Evolutionary conservation across 2,888 invertebrate species (phyloP).

Genomic region (Reticulitermes lucifugus): DNA sequence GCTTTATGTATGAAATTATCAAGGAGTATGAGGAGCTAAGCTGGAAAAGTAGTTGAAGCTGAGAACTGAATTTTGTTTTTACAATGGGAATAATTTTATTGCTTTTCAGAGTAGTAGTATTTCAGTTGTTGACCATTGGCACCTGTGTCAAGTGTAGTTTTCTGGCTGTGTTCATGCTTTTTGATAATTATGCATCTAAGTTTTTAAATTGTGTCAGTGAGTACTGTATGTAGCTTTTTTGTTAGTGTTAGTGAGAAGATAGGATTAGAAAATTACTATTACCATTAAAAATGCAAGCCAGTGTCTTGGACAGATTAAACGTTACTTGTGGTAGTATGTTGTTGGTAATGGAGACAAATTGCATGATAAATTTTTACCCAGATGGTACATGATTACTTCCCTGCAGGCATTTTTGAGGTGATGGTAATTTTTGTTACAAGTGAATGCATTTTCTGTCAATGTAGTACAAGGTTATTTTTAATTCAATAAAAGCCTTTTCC

Average conservation of each 20-base stretch:
- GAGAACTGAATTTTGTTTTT: not conserved
- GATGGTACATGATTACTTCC: not conserved
- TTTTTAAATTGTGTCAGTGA: conserved; percentile 45
- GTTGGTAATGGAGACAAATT: not conserved
- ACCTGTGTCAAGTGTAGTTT: conserved; percentile 1
- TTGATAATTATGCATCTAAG: conserved; percentile 42
- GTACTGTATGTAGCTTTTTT: conserved; percentile 46
- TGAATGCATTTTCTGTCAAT: conserved; percentile 48
- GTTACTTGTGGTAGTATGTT: not conserved
- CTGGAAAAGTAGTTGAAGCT: not conserved
- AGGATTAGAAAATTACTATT: conserved; percentile 32
- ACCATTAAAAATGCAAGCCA: conserved; percentile 22
- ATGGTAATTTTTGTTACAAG: conserved; percentile 43
- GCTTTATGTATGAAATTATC: conserved; percentile 39
- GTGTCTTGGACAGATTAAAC: not conserved
- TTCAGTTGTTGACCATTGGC: not conserved
- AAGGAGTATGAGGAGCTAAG: conserved; percentile 25
- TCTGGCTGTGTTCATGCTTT: conserved; percentile 22
- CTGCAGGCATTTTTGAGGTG: conserved; percentile 35
- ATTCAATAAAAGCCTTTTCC: conserved; percentile 51
- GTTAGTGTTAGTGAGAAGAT: conserved; percentile 39
- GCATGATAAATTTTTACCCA: not conserved
- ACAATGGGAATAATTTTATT: not conserved
- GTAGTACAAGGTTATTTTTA: conserved; percentile 51
- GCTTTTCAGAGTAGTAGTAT: not conserved